phyloP scores from a whole-genome alignment of 2,797 vertebrate genomes.

The Gymnodraco acuticeps region DNA sequence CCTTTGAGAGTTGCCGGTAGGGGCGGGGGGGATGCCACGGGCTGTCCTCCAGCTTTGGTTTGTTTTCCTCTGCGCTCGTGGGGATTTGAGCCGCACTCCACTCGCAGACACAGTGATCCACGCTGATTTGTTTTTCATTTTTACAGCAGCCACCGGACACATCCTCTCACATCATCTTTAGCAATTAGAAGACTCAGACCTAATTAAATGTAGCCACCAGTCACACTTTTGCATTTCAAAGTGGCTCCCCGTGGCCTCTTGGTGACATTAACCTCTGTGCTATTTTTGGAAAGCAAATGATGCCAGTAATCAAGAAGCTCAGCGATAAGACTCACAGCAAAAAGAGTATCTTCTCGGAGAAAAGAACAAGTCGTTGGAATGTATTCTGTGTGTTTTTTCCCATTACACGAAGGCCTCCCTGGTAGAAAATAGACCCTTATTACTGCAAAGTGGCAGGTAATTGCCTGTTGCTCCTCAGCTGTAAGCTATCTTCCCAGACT shows the following conservation, averaged over 20 bases:
- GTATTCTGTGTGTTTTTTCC: not conserved
- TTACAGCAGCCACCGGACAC: constrained; percentile 50
- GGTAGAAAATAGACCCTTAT: constrained; percentile 81
- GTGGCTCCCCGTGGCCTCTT: constrained; percentile 2
- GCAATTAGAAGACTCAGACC: constrained; percentile 61
- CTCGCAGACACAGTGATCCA: constrained; percentile 39
- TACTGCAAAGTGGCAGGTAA: constrained; percentile 80
- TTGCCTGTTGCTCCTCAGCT: constrained; percentile 75
- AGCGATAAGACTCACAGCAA: not conserved
- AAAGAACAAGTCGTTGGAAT: not conserved
- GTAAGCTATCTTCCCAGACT: constrained; percentile 48
- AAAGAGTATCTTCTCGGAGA: no score
- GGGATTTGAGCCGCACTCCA: constrained; percentile 47
- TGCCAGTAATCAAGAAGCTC: not conserved
- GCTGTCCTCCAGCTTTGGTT: constrained; percentile 48
- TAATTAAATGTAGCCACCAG: constrained; percentile 57
- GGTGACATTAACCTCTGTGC: not conserved
- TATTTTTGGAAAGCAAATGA: not conserved
- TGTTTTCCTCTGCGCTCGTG: constrained; percentile 54
- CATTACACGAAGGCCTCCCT: constrained; percentile 13
- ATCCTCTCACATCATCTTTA: constrained; percentile 47
- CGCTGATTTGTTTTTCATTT: constrained; percentile 26
- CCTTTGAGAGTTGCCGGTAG: constrained; percentile 43
- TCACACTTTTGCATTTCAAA: constrained; percentile 23
- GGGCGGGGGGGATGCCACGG: not conserved